phyloP scores from a whole-genome alignment of 2,888 invertebrate genomes.

The Bugula neritina region DNA sequence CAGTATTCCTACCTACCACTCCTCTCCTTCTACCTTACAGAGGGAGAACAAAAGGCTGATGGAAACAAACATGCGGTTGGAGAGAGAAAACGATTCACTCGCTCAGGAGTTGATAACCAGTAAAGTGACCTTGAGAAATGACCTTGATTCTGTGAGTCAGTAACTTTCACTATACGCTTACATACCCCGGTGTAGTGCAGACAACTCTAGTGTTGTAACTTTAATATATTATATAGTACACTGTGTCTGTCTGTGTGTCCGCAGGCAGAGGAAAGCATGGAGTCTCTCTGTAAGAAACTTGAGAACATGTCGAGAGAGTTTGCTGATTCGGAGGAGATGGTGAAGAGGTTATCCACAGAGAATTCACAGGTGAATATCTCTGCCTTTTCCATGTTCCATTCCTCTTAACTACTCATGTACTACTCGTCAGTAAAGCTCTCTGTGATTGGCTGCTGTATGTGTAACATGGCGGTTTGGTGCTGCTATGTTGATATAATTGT shows the following conservation, averaged over 20 bases:
- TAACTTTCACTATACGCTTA: too few relatives aligned
- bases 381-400: not conserved
- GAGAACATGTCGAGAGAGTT: slow-evolving; percentile 7
- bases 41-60: slow-evolving; percentile 56
- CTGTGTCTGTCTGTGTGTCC: too few relatives aligned
- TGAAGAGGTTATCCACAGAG: not conserved
- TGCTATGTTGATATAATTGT: too few relatives aligned
- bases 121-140: slow-evolving; percentile 59
- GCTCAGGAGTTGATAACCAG: slow-evolving; percentile 60
- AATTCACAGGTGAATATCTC: not conserved
- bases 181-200: too few relatives aligned
- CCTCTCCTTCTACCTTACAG: too few relatives aligned
- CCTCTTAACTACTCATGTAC: too few relatives aligned
- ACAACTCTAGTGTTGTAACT: too few relatives aligned
- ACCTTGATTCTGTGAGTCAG: slow-evolving; percentile 46
- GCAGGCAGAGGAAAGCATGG: slow-evolving; percentile 27
- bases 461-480: too few relatives aligned
- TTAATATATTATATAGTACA: too few relatives aligned
- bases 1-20: too few relatives aligned
- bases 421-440: too few relatives aligned
- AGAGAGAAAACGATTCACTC: slow-evolving; percentile 61
- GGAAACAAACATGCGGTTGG: slow-evolving; percentile 58
- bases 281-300: not conserved
- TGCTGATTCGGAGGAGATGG: not conserved
- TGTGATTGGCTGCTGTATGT: too few relatives aligned